Conservation (phyloP, 2,888 invertebrate genomes). For the Dusona sp. region DNA sequence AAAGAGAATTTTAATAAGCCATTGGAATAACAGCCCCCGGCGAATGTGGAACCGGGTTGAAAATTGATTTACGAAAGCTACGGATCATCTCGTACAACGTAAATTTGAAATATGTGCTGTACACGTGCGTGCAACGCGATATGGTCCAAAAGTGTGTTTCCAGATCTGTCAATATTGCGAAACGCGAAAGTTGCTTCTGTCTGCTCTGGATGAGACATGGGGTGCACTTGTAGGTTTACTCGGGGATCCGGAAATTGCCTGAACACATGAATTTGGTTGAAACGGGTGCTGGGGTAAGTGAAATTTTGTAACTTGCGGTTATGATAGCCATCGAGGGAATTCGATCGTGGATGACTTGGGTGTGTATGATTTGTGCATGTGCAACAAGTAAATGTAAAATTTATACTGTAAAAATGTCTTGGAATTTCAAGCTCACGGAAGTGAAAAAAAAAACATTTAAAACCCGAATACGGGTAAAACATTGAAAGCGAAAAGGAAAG, state of each 20-base stretch:
- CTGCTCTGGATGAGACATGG: background rate
- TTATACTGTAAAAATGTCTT: background rate
- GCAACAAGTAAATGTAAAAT: background rate
- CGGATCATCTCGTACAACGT: background rate
- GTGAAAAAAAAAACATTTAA: background rate
- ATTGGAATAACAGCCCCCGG: background rate
- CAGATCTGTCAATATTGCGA: slow-evolving; percentile 3
- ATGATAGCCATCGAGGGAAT: slow-evolving; percentile 15
- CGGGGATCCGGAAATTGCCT: slow-evolving; percentile 10
- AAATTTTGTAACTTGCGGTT: slow-evolving; percentile 35
- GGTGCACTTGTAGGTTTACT: slow-evolving; percentile 1
- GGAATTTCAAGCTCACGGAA: background rate
- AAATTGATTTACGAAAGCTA: background rate
- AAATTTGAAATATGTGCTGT: background rate
- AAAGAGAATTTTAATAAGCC: background rate
- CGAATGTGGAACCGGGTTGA: background rate
- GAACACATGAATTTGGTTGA: background rate
- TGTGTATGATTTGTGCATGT: background rate
- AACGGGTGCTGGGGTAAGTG: slow-evolving; percentile 5
- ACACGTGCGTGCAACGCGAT: background rate
- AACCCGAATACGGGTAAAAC: too few relatives aligned
- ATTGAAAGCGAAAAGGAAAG: background rate
- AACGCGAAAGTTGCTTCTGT: slow-evolving; percentile 14
- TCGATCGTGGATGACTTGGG: background rate
- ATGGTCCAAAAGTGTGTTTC: background rate